Evolutionary conservation across 1,140 invertebrate species (phyloP), one percentile per base, ranked within the genome.

Genomic region (Drosophila prosaltans): DNA sequence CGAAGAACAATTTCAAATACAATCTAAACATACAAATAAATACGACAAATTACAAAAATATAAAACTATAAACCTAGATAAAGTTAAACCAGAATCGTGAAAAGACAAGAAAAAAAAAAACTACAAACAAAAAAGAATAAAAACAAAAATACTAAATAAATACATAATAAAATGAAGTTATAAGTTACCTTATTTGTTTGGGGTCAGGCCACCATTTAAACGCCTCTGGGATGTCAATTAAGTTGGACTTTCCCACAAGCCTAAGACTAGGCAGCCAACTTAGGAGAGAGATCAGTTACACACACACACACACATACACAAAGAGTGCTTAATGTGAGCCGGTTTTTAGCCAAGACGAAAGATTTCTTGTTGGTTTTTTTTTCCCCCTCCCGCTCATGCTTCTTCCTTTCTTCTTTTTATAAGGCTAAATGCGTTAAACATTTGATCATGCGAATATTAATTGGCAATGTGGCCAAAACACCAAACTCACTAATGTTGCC

Each of bases 371-470:
- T 89, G 84, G 84, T 79, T 88, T 48, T 48, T 24, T 7, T 48
- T 48, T 24, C 2, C 28, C 28, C 28, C 28, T 4, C 28, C 16
- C 6, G 1, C 45, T 21, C 6, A 8, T 51, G 6, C 21, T 51
- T 51, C 8, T 51, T 51, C 24, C 45, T 51, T 51, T 51, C 45
- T 51, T 24, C 57, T 59, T 59, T 80, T 74, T 89, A 73, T 88
- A 89, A 80, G 84, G 84, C 84, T 90, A 89, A 89, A 89, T 89
- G 84, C 84, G 84, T 89, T 89, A 89, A 89, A 74, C 84, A 89
- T 89, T 89, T 89, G 84, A 89, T 89, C 84, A 89, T 84, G 86
- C 84, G 84, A 89, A 89, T 89, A 89, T 89, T 89, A 89, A 89
- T 89, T 89, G 84, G 84, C 84, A 65, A 63, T 76, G 73, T 26